Base-by-base conservation (phyloP, 2,888 invertebrate genomes). In the Hirtodrosophila cameraria region DNA sequence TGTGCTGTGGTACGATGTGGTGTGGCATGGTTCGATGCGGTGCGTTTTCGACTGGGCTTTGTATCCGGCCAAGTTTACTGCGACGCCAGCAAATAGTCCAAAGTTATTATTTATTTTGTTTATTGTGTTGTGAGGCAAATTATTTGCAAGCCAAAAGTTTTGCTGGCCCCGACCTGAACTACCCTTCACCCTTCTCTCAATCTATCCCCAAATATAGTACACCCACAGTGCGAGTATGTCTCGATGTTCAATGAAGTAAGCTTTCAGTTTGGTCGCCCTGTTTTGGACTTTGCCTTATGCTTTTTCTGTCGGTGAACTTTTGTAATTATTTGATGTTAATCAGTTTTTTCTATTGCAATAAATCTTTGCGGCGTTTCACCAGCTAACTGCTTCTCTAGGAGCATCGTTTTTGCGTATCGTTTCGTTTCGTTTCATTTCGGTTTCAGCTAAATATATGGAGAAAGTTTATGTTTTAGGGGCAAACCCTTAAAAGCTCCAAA, bases 281-380 rank as follows among this genome's bases (percentile, higher is more conserved):
- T 39, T 54, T 53, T 35, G 41, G 63, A 70, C 54, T 31, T 45
- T 13, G 68, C 71, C 84, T 62, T 80, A 76, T 80, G 84, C 71
- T 71, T 61, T 76, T 62, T 48, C 67, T 58, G 81, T 65, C 62
- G 67, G 57, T 63, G 70, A 86, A 86, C 82, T 86, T 86, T 86
- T 76, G 86, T 87, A 86, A 86, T 86, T 87, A 86, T 86, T 87
- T 87, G 87, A 87, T 87, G 84, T 84, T 86, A 86, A 86, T 86
- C 86, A 82, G 77, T 66, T 70, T 79, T 70, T 72, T 49, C 63
- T 50, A 60, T 74, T 64, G 77, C 77, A 48, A 83, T 79, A 80
- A 83, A 83, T 83, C 74, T 74, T 61, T 9, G 33, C 38, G 11
- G 28, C 35, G 30, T 54, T 62, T 55, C 39, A 55, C 36, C 62